Evolutionary conservation across 2,888 invertebrate species (phyloP).

Genomic region (Odontothrips loti): DNA sequence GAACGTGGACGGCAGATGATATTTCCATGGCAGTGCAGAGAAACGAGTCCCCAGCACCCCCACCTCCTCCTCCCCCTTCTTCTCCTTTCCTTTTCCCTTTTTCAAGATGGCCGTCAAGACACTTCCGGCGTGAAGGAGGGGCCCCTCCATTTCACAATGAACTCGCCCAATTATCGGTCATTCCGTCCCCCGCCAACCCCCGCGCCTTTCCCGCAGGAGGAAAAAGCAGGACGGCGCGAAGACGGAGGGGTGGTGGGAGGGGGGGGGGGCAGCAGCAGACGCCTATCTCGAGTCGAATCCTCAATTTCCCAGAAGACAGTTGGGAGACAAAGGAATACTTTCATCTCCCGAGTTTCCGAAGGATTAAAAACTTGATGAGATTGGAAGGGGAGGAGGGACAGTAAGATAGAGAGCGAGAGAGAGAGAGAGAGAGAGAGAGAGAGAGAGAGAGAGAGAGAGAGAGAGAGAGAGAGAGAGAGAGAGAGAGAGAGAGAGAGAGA

Average conservation of each 20-base stretch:
- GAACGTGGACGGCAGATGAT: too few species aligned
- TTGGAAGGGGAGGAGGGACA: neutral
- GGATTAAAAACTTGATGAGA: constrained; percentile 26
- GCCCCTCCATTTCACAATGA: constrained; percentile 13
- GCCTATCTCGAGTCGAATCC: constrained; percentile 25
- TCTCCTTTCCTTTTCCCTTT: neutral
- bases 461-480: neutral
- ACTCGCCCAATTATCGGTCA: constrained; percentile 24
- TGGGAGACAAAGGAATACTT: constrained; percentile 26
- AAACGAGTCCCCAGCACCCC: neutral
- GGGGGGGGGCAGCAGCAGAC: neutral
- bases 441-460: neutral
- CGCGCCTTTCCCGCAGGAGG: neutral
- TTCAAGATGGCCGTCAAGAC: constrained; percentile 24
- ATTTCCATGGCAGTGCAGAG: too few species aligned
- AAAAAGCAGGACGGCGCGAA: neutral
- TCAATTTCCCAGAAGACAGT: constrained; percentile 26
- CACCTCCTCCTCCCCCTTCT: neutral
- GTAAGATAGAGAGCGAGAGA: neutral
- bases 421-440: neutral
- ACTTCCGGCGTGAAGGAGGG: constrained; percentile 21
- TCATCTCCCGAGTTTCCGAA: constrained; percentile 26
- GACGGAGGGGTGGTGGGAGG: neutral
- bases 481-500: constrained; percentile 5
- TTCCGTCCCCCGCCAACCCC: neutral